Base-by-base conservation (phyloP, 2,888 invertebrate genomes). In the Ditula angustiorana region DNA sequence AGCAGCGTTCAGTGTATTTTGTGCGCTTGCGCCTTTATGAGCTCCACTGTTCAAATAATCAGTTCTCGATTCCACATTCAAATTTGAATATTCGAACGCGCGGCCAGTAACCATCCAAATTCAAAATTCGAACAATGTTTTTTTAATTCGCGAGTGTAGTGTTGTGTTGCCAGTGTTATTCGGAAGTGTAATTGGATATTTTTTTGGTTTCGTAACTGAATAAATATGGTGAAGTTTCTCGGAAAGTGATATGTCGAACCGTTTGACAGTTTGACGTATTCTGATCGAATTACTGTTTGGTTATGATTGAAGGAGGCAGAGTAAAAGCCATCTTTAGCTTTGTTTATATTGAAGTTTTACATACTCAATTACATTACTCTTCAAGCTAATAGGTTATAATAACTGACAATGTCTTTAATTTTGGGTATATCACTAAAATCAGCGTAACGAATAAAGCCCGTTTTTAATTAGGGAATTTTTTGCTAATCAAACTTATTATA, bases 21-120 rank as follows among this genome's bases (percentile, higher is more conserved):
- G 84, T 86, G 90, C 88, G 86, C 82, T 83, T 81, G 87, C 70
- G 83, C 78, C 80, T 83, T 77, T 80, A 82, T 83, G 90, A 88
- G 87, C 87, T 86, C 85, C n/a, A n/a, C n/a, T 79, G 85, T 77
- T 67, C 67, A 69, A 70, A 69, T 75, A 78, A 76, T 78, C 74
- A 75, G 72, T 73, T 71, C 71, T 68, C 68, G 70, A 72, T 73
- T 68, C 70, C 63, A 67, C 58, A 53, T 61, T 65, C 24, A 49
- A 58, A 62, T 61, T 49, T 33, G 26, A 65, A 65, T 47, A 41
- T 61, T 47, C 21, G 44, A 13, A 56, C 61, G 33, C 60, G 53
- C 53, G 55, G 26, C 46, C 44, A 5, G 2, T 46, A 30, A 41
- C 23, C 28, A 70, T 67, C 68, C 57, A 63, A 44, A 33, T 41